Base-by-base conservation (phyloP, 2,797 vertebrate genomes). In the Pygocentrus nattereri region DNA sequence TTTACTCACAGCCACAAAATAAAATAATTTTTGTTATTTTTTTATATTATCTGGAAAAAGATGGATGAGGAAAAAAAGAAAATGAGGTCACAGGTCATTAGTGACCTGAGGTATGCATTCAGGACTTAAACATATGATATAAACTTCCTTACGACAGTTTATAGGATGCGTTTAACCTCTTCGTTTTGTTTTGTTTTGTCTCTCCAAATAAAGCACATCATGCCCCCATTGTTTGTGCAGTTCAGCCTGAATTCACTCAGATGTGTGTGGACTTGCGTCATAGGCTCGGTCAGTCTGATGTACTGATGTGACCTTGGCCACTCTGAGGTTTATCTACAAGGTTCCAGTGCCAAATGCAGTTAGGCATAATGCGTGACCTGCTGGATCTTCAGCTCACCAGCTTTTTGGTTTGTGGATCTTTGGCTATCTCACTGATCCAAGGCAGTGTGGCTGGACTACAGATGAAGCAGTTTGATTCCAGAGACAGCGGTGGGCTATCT, bases 401-500 rank as follows among this genome's bases (percentile, higher is more conserved):
- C 5, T 62, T 19, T 27, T 7, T 41, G 31, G 59, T 83, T 5
- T 34, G 71, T 25, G 7, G 38, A 15, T 72, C 65, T 27, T 64
- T 71, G 64, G 34, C 58, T 77, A 38, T 41, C 19, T 72, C 71
- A 30, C 52, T 74, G 30, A 38, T 80, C 82, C n/a, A 27, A 38
- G 44, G 27, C 21, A 18, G 23, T 34, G 68, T 81, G 86, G 85
- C 83, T 77, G 54, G 7, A 74, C 75, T 7, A 38, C 65, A 89
- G 84, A 87, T 86, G 82, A 87, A 86, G 21, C 61, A 68, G 3
- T 62, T 67, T 84, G 54, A 34, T 82, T 88, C 80, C 87, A 89
- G 2, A 21, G 87, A 79, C 84, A 78, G 84, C 81, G 65, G 82
- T 58, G 74, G 78, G 76, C 73, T 56, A 79, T 79, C 78, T 84